Evolutionary conservation across 2,888 invertebrate genomes (phyloP).

Genomic region (Zygaena filipendulae): DNA sequence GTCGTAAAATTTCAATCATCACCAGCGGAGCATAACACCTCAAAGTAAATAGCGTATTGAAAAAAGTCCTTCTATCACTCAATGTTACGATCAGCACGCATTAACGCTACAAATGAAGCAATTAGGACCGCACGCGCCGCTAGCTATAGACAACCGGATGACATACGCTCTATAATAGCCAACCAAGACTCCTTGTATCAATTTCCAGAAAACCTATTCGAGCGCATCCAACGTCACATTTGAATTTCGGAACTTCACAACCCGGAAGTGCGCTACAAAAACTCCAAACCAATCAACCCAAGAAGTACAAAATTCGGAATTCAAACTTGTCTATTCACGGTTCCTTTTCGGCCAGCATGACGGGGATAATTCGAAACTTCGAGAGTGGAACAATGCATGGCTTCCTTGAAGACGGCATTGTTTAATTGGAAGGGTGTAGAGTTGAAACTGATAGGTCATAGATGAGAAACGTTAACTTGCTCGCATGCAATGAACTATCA

Average conservation of each 20-base stretch:
- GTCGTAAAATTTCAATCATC: slow-evolving; percentile 25
- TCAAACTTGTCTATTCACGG: slow-evolving; percentile 46
- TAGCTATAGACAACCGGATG: slow-evolving; percentile 46
- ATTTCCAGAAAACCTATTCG: slow-evolving; percentile 53
- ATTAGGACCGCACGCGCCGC: slow-evolving; percentile 58
- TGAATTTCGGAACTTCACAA: slow-evolving; percentile 37
- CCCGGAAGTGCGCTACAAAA: slow-evolving; percentile 62
- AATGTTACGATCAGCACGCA: slow-evolving; percentile 30
- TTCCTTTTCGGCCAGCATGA: slow-evolving; percentile 40
- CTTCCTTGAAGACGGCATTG: slow-evolving; percentile 43
- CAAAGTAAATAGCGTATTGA: slow-evolving; percentile 24
- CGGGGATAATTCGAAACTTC: slow-evolving; percentile 29
- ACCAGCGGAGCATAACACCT: slow-evolving; percentile 34
- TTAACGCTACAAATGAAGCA: slow-evolving; percentile 61
- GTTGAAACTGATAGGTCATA: slow-evolving; percentile 28
- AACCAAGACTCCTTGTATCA: slow-evolving; percentile 63
- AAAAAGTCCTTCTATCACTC: slow-evolving; percentile 18
- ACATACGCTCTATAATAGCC: slow-evolving; percentile 60
- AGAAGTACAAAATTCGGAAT: slow-evolving; percentile 43
- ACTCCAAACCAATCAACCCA: slow-evolving; percentile 50
- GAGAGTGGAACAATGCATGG: slow-evolving; percentile 30
- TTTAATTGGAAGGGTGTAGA: slow-evolving; percentile 44
- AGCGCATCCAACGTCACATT: slow-evolving; percentile 44
- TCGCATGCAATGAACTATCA: too few relatives aligned
- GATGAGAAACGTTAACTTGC: too few relatives aligned